phyloP scores from a whole-genome alignment of 2,888 invertebrate genomes.

The Papilio gigon region DNA sequence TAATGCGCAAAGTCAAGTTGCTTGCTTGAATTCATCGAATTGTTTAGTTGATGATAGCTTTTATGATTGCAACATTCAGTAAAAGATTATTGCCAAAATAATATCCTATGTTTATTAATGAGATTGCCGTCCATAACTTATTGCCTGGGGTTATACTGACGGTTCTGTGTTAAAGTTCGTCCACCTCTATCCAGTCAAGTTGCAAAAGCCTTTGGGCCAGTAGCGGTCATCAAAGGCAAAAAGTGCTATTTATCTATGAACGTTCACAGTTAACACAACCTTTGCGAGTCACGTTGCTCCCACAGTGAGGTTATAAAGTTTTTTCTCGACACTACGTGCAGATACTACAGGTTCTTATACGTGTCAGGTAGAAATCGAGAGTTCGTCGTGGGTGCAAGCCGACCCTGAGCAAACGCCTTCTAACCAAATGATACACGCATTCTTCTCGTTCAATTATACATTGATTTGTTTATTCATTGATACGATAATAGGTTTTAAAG shows the following conservation, averaged over 20 bases:
- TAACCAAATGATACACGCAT: constrained; percentile 39
- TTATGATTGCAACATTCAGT: too few species aligned
- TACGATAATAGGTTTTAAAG: constrained; percentile 30
- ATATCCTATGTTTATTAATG: background rate
- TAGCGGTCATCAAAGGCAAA: constrained; percentile 9
- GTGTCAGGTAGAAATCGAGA: constrained; percentile 60
- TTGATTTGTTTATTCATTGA: constrained; percentile 11
- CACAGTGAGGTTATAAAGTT: background rate
- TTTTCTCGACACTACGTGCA: constrained; percentile 19
- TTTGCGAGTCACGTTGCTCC: constrained; percentile 13
- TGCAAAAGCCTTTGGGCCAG: constrained; percentile 14
- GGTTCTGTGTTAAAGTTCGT: constrained; percentile 4
- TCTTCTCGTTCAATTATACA: constrained; percentile 29
- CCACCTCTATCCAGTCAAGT: background rate
- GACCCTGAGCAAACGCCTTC: constrained; percentile 57
- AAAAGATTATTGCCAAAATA: too few species aligned
- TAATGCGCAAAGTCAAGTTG: too few species aligned
- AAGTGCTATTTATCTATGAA: constrained; percentile 17
- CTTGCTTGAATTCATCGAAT: background rate
- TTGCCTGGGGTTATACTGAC: background rate
- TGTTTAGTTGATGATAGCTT: too few species aligned
- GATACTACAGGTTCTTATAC: constrained; percentile 42
- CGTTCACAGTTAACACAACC: constrained; percentile 24
- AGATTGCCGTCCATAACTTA: constrained; percentile 17
- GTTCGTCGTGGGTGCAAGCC: constrained; percentile 51